Conservation (phyloP, 2,113 vertebrate genomes). For the Falco punctatus region DNA sequence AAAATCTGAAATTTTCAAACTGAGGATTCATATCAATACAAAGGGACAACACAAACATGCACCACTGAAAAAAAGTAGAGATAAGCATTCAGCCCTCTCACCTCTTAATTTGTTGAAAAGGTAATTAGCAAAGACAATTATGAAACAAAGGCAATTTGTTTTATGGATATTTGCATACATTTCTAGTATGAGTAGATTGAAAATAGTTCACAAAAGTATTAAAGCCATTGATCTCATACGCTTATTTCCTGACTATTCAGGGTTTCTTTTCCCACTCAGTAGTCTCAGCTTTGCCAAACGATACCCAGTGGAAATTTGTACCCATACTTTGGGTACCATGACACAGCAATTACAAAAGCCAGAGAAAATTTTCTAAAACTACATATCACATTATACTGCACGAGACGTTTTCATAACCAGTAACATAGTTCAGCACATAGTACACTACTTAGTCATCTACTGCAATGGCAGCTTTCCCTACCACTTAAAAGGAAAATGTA, state of each 20-base stretch:
- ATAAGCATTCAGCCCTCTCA: not conserved
- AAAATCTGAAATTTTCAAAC: not conserved
- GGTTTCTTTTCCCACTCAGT: not conserved
- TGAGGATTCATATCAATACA: not conserved
- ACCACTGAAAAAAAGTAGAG: not conserved
- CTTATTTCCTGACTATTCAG: not conserved
- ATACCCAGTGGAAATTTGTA: not conserved
- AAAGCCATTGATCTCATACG: not conserved
- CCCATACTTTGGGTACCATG: not conserved
- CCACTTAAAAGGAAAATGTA: not conserved
- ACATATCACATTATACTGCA: not conserved
- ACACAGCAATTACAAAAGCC: not conserved
- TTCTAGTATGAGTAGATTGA: not conserved
- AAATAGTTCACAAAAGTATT: constrained; percentile 11
- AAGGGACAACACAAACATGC: not conserved
- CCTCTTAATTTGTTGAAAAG: constrained; percentile 28
- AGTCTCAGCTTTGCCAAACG: not conserved
- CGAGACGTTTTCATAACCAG: not conserved
- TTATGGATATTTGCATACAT: not conserved
- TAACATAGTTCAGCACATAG: not conserved
- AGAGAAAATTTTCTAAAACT: not conserved
- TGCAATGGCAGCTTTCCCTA: not conserved
- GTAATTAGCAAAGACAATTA: constrained; percentile 24
- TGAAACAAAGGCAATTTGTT: constrained; percentile 14
- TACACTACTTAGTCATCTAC: not conserved